Percentiles rank a stretch among this genome's conserved stretches.
phyloP scores from a whole-genome alignment of 2,113 vertebrate genomes.

The Mesitornis unicolor region DNA sequence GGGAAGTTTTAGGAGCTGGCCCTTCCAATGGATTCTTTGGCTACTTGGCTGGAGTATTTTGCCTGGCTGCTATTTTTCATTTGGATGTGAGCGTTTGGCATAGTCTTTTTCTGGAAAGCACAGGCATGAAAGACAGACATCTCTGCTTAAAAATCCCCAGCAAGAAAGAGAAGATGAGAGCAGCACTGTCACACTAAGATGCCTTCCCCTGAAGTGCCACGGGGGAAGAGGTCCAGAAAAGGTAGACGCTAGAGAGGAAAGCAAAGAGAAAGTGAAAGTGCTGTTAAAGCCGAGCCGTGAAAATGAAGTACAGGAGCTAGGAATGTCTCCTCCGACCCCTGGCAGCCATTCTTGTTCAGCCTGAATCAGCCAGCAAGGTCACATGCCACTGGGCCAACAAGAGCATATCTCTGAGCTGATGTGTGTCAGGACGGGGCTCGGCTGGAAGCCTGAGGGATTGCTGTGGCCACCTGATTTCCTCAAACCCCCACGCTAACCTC shows the following conservation, averaged over 20 bases:
- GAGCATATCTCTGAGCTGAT: neutral
- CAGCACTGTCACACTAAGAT: neutral
- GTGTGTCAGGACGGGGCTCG: neutral
- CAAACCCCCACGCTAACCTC: neutral
- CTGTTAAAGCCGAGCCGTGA: neutral
- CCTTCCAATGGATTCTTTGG: neutral
- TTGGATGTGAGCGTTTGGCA: neutral
- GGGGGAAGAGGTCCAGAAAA: neutral
- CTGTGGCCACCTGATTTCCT: slow-evolving; percentile 13
- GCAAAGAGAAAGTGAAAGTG: slow-evolving; percentile 40
- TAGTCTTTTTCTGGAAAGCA: neutral
- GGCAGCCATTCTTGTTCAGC: neutral
- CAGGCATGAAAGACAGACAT: neutral
- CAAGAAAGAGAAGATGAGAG: neutral
- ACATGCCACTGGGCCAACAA: neutral
- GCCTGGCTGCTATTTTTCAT: neutral
- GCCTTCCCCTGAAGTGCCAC: neutral
- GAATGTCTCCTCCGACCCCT: neutral
- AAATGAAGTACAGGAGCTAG: neutral
- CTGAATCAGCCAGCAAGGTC: neutral
- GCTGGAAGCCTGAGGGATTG: neutral
- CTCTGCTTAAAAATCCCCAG: neutral
- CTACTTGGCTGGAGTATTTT: neutral
- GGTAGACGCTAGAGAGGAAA: neutral
- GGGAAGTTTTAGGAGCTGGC: neutral